Base-by-base conservation (phyloP, 1,140 invertebrate genomes). In the Drosophila baimaii region DNA sequence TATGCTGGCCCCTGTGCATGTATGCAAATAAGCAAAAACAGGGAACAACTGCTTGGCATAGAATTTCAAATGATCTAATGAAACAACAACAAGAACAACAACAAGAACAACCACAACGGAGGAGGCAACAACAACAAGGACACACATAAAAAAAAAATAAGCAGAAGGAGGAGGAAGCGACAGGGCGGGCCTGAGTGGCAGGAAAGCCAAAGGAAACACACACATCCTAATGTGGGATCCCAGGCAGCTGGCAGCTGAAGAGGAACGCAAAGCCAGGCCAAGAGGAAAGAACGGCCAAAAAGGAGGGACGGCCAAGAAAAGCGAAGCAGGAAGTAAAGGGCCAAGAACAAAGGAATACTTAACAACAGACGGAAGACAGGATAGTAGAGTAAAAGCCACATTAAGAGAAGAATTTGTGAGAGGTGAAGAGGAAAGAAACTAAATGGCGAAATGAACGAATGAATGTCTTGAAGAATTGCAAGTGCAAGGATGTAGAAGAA, bases 21-120 rank as follows among this genome's bases (percentile, higher is more conserved):
- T 82, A 83, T 83, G 80, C 71, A 83, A 83, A 83, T 83, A 66
- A 64, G 80, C 70, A 62, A 70, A 77, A 77, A 79, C 65, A 56
- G 66, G 49, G 8, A 62, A 52, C 80, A 64, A 71, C 80, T 83
- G 81, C 81, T 74, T 74, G 81, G 73, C 73, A 84, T 84, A 84
- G 81, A 77, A 84, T 84, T 84, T 77, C 77, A 84, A 85, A 85
- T 85, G 82, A 81, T 85, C 81, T 81, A 85, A 85, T 86, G 64
- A 81, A 86, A 81, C 54, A 61, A 63, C 51, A 59, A 49, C 77
- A 62, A 35, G 46, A 63, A 23, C 64, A 79, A 37, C 43, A 66
- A 19, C 55, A 77, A 25, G 19, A 51, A 33, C n/a, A 56, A n/a
- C n/a, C n/a, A n/a, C n/a, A n/a, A n/a, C n/a, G n/a, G n/a, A n/a